Evolutionary conservation across 2,888 invertebrate species (phyloP).

Genomic region (Eledone cirrhosa): DNA sequence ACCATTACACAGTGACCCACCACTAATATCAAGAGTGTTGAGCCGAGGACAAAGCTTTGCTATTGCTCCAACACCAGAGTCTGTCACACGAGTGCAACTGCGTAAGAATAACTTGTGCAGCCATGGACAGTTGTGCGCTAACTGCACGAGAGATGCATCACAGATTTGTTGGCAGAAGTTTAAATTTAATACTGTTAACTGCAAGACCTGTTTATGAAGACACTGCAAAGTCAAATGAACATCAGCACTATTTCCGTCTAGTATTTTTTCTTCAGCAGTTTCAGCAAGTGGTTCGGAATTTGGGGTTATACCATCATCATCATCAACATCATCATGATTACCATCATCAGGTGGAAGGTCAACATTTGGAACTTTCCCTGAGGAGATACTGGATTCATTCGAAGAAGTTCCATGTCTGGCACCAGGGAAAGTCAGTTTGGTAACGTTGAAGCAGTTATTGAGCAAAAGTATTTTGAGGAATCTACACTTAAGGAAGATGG

Average conservation of each 20-base stretch:
- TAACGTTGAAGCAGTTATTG: slow-evolving; percentile 41
- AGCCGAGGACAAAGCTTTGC: slow-evolving; percentile 38
- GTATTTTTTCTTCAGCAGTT: background rate
- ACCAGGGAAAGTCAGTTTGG: slow-evolving; percentile 34
- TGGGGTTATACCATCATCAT: background rate
- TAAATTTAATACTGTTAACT: slow-evolving; percentile 39
- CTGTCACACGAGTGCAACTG: slow-evolving; percentile 45
- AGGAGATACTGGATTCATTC: too few species aligned
- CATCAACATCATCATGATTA: background rate
- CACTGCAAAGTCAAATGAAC: background rate
- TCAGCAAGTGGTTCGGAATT: background rate
- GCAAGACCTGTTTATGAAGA: slow-evolving; percentile 36
- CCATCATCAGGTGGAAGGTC: background rate
- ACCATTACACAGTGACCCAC: slow-evolving; percentile 36
- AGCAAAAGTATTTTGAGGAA: slow-evolving; percentile 37
- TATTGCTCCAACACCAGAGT: slow-evolving; percentile 40
- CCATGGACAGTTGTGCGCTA: slow-evolving; percentile 42
- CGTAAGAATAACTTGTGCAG: slow-evolving; percentile 39
- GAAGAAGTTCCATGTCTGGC: background rate
- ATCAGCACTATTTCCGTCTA: background rate
- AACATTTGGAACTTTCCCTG: too few species aligned
- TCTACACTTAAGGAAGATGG: slow-evolving; percentile 36
- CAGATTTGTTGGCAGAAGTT: slow-evolving; percentile 45
- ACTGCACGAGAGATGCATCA: slow-evolving; percentile 39
- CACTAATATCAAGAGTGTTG: slow-evolving; percentile 40